Evolutionary conservation across 1,140 invertebrate species (phyloP).

Genomic region (Macrostomum lignano): DNA sequence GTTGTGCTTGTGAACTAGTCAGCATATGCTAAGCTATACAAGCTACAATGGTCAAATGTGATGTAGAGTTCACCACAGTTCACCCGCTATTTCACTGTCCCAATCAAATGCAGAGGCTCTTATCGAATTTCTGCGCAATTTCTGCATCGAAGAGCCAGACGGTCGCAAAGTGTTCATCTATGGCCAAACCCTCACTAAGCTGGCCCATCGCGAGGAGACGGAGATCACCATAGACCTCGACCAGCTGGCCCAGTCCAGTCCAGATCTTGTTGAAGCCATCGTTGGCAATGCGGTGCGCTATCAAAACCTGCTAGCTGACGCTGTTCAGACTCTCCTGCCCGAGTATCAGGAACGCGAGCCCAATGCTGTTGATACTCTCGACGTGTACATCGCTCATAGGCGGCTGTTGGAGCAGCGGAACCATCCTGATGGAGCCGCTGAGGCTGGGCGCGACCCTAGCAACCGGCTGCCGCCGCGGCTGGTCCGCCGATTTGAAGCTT

Average conservation of each 20-base stretch:
- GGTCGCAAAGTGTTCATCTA: slow-evolving; percentile 14
- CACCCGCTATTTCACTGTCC: too few relatives aligned
- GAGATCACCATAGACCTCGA: slow-evolving; percentile 56
- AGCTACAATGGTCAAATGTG: too few relatives aligned
- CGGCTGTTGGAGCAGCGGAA: slow-evolving; percentile 45
- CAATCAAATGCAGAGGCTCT: slow-evolving; percentile 10
- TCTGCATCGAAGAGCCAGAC: slow-evolving; percentile 12
- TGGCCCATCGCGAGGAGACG: slow-evolving; percentile 70
- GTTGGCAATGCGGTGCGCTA: slow-evolving; percentile 55
- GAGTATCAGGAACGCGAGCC: slow-evolving; percentile 54
- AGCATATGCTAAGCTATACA: too few relatives aligned
- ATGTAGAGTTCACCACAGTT: too few relatives aligned
- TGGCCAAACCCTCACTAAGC: too few relatives aligned
- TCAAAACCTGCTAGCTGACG: slow-evolving; percentile 46
- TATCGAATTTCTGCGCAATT: slow-evolving; percentile 13
- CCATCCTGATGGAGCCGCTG: slow-evolving; percentile 16
- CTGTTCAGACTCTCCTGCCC: slow-evolving; percentile 57
- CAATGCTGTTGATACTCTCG: slow-evolving; percentile 59
- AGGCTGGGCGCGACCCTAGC: slow-evolving; percentile 35
- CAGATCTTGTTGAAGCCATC: slow-evolving; percentile 48
- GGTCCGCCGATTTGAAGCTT: too few relatives aligned
- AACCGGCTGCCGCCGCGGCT: too few relatives aligned
- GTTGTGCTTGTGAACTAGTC: too few relatives aligned
- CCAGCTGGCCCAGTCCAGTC: slow-evolving; percentile 54
- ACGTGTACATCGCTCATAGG: slow-evolving; percentile 90